Evolutionary conservation across 2,888 invertebrate genomes (phyloP), one percentile per base, ranked within the genome.

Genomic region (Taphrorychus bicolor): DNA sequence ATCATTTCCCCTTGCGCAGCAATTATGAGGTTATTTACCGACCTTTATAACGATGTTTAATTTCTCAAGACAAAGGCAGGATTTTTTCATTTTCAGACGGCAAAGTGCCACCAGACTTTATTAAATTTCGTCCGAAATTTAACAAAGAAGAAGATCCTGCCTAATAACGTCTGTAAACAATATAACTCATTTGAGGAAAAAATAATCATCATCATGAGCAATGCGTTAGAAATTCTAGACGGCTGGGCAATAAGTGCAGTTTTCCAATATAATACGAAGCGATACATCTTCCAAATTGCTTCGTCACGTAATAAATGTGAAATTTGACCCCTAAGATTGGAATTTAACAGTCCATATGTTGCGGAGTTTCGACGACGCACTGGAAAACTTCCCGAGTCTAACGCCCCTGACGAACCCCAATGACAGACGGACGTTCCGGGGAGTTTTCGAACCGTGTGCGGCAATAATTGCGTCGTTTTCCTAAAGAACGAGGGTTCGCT

Each of bases 11-110:
- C 42, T 49, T 32, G 49, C 48, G 21, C 19, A 16, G 54, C 56
- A 54, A 62, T 62, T 62, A 62, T 24, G 21, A 56, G 63, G 57
- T 63, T 63, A 57, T 63, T 57, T 63, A 63, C 63, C 49, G 41
- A 51, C 45, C 45, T 45, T 45, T 45, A 45, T 21, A 24, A 17
- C 17, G 23, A 54, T 54, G 32, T 54, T 54, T 54, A 54, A 32
- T 32, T 54, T 54, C 54, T 54, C 54, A 54, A n/a, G 54, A 32
- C 32, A 32, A 24, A 16, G 54, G 18, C 23, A 23, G 22, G 9
- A 14, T 5, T 17, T 45, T 45, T 45, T 45, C 16, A 5, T 45
- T 45, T 16, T 5, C 45, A 16, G 14, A 1, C 7, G n/a, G n/a
- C n/a, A n/a, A 2, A 45, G 14, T 45, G 14, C 45, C 17, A 17